A percentile compares a stretch with the other conserved stretches of the same genome.
These are phyloP conservation scores for Eremophila alpestris DNA, from an alignment of 2,797 vertebrate genomes.

Conservation along the genomic window DNA sequence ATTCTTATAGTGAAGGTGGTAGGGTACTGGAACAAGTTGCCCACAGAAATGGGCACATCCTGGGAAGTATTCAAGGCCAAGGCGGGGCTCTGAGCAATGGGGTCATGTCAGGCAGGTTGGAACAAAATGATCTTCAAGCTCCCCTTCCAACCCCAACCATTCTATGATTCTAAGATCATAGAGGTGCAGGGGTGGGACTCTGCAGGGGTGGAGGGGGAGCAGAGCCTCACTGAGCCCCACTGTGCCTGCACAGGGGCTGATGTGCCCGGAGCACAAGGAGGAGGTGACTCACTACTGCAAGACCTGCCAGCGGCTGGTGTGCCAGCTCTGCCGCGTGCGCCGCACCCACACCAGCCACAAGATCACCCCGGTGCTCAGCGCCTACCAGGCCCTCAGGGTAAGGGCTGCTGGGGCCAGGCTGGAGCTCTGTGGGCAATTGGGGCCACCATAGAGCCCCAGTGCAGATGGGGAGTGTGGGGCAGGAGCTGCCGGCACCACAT, in stretches of 20 bases:
- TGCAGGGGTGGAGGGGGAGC: accelerated
- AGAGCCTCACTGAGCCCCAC: background rate
- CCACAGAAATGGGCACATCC: too few species aligned
- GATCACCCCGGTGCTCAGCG: constrained; percentile 88
- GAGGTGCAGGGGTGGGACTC: background rate
- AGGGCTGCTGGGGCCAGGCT: background rate
- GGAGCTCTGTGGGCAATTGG: background rate
- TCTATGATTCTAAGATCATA: background rate
- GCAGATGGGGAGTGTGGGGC: background rate
- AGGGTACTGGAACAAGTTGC: background rate
- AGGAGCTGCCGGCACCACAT: background rate
- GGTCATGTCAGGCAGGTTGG: accelerated
- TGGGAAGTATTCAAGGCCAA: background rate
- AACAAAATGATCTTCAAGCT: background rate
- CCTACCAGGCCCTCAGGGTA: constrained; percentile 95
- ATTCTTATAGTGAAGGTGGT: too few species aligned
- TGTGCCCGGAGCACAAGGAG: constrained; percentile 94
- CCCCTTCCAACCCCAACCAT: background rate
- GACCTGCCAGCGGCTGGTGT: constrained; percentile 90
- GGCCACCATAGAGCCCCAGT: background rate
- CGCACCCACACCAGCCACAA: constrained; percentile 92
- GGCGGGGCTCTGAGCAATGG: background rate
- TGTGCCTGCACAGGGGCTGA: constrained; percentile 80
- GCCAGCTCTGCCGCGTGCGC: constrained; percentile 90
- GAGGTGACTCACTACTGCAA: constrained; percentile 93